These are phyloP conservation scores for Drosophila athabasca DNA, from an alignment of 1,140 invertebrate genomes.

Conservation along the genomic window DNA sequence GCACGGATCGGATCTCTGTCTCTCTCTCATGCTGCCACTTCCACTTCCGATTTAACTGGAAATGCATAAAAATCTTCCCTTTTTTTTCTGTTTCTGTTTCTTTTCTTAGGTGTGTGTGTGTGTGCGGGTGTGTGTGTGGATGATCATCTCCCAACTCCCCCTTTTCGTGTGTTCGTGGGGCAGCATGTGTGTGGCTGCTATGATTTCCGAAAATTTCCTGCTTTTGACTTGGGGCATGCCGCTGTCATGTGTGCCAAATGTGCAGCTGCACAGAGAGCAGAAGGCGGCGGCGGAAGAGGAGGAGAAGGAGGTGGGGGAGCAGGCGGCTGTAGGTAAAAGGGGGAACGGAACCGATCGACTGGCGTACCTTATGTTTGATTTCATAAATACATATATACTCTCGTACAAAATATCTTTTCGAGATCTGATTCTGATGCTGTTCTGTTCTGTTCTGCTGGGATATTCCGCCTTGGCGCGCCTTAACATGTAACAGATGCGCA, in stretches of 20 bases:
- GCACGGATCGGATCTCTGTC: conserved; percentile 58
- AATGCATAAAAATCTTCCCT: conserved; percentile 71
- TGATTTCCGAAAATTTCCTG: conserved; percentile 44
- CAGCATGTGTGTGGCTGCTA: conserved; percentile 46
- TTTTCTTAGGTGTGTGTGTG: too few relatives aligned
- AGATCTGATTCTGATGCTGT: conserved; percentile 16
- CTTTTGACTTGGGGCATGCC: conserved; percentile 61
- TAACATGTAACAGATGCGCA: conserved; percentile 81
- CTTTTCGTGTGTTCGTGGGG: conserved; percentile 14
- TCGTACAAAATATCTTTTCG: conserved; percentile 6
- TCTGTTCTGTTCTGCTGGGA: conserved; percentile 32
- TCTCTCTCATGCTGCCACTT: conserved; percentile 42
- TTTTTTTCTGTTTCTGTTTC: conserved; percentile 12
- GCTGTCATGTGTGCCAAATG: conserved; percentile 81
- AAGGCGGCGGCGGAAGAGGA: not conserved
- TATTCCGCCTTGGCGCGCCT: conserved; percentile 70
- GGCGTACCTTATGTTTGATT: conserved; percentile 78
- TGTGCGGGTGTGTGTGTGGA: too few relatives aligned
- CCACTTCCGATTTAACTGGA: conserved; percentile 81
- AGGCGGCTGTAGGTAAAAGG: not conserved
- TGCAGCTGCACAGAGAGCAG: conserved; percentile 51
- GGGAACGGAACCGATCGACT: conserved; percentile 46
- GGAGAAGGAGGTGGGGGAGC: not conserved
- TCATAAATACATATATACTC: conserved; percentile 64
- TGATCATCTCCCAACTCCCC: conserved; percentile 1